Base-by-base conservation (phyloP, 1,140 invertebrate species). In the Drosophila pseudoobscura region DNA sequence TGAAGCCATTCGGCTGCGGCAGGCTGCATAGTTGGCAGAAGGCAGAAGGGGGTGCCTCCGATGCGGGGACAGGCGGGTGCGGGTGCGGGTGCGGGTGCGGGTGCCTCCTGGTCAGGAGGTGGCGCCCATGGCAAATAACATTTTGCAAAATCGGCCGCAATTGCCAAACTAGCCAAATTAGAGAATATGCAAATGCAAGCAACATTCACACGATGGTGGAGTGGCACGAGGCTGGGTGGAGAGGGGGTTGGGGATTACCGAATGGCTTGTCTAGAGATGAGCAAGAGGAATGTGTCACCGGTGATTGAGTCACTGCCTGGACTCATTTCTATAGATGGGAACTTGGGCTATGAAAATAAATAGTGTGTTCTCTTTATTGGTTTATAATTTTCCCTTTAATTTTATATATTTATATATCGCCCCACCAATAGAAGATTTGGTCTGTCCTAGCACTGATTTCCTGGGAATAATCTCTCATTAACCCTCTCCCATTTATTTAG, bases 121-220 rank as follows among this genome's bases (percentile, higher is more conserved):
- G 68, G 50, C 47, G 57, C 68, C 61, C 69, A 52, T 75, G 69
- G 78, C 82, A 85, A 87, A 80, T 85, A 87, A 87, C 80, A 76
- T 85, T 85, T 85, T 80, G 82, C 83, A 82, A 87, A 87, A 87
- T 87, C 82, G 82, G 82, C 82, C 82, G 75, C 82, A 88, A 87
- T 87, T 87, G 83, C 82, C 83, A 88, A 87, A 87, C 82, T 87
- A 87, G 78, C 82, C 83, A 87, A 87, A 88, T 87, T 87, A 82
- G 82, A 71, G 74, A 85, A 85, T 85, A 85, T 85, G 80, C 82
- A 87, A 85, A 84, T 84, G 80, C 77, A 73, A 69, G 76, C 82
- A 77, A 77, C 73, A 85, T 85, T 71, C 72, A 80, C 62, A 77
- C 77, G 65, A 56, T 45, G 53, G 49, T 47, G 51, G 49, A 49